A percentile compares a stretch with the other conserved stretches of the same genome.
These are phyloP conservation scores for Verasper variegatus DNA, from an alignment of 2,113 vertebrate species.

Conservation along the genomic window DNA sequence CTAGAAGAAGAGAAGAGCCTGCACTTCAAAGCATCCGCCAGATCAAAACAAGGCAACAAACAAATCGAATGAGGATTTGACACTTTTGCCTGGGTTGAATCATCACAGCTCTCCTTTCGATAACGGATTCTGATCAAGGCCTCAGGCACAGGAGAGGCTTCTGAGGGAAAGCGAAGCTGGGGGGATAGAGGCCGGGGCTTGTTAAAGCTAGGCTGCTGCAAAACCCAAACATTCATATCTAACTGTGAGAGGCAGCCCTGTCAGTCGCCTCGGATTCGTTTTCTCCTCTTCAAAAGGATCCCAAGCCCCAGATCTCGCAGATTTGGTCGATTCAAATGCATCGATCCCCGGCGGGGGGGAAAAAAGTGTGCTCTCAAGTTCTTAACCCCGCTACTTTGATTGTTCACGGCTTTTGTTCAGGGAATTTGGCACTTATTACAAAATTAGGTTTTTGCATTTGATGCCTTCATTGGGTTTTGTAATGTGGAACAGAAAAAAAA, in stretches of 20 bases:
- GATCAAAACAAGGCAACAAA: slow-evolving; percentile 77
- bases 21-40: slow-evolving; percentile 73
- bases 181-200: slow-evolving; percentile 65
- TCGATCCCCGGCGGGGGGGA: slow-evolving; percentile 61
- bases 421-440: slow-evolving; percentile 61
- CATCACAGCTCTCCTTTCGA: slow-evolving; percentile 66
- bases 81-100: slow-evolving; percentile 68
- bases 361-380: slow-evolving; percentile 61
- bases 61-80: slow-evolving; percentile 81
- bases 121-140: slow-evolving; percentile 82
- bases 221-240: slow-evolving; percentile 78
- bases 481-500: slow-evolving; percentile 48
- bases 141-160: slow-evolving; percentile 57
- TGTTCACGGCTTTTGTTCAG: slow-evolving; percentile 57
- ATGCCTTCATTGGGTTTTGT: slow-evolving; percentile 63
- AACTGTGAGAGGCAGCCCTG: slow-evolving; percentile 74
- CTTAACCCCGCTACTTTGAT: slow-evolving; percentile 71
- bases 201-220: slow-evolving; percentile 74
- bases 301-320: slow-evolving; percentile 76
- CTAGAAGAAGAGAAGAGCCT: slow-evolving; percentile 2
- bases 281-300: slow-evolving; percentile 82
- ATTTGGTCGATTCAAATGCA: slow-evolving; percentile 77
- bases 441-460: slow-evolving; percentile 62
- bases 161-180: slow-evolving; percentile 66
- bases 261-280: slow-evolving; percentile 69